These are phyloP conservation scores for Ptychoptera albimana DNA, from an alignment of 2,888 invertebrate genomes.

Conservation along the genomic window DNA sequence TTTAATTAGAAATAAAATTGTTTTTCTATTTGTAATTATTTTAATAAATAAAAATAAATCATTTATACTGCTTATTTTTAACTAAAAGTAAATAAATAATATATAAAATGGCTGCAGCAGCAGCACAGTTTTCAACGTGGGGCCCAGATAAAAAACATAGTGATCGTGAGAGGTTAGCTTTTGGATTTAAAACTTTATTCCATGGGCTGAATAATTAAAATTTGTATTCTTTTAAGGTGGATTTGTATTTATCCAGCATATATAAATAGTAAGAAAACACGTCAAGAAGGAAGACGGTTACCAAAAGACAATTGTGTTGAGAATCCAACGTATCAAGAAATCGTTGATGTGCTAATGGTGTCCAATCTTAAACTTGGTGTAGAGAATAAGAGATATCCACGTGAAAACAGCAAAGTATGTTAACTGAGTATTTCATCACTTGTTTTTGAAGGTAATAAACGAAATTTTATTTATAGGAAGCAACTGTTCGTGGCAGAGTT, in stretches of 20 bases:
- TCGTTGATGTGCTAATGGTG: slow-evolving; percentile 76
- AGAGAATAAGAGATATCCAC: slow-evolving; percentile 82
- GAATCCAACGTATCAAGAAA: slow-evolving; percentile 90
- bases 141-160: slow-evolving; percentile 62
- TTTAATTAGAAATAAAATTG: too few species aligned
- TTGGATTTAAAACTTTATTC: not conserved
- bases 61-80: too few species aligned
- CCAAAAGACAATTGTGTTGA: slow-evolving; percentile 77
- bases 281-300: slow-evolving; percentile 76
- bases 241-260: slow-evolving; percentile 94
- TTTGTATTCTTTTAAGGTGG: slow-evolving; percentile 47
- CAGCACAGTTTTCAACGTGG: slow-evolving; percentile 42
- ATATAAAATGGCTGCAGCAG: slow-evolving; percentile 33
- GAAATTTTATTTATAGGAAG: slow-evolving; percentile 39
- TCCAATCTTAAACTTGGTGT: slow-evolving; percentile 73
- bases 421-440: not conserved
- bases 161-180: slow-evolving; percentile 52
- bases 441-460: not conserved
- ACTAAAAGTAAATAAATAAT: too few species aligned
- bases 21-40: too few species aligned
- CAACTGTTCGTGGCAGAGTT: slow-evolving; percentile 70
- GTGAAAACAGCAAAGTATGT: slow-evolving; percentile 68
- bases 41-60: too few species aligned
- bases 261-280: slow-evolving; percentile 81
- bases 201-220: not conserved